These are phyloP conservation scores for Halictus quadricinctus DNA, from an alignment of 2,888 invertebrate species.

Conservation along the genomic window DNA sequence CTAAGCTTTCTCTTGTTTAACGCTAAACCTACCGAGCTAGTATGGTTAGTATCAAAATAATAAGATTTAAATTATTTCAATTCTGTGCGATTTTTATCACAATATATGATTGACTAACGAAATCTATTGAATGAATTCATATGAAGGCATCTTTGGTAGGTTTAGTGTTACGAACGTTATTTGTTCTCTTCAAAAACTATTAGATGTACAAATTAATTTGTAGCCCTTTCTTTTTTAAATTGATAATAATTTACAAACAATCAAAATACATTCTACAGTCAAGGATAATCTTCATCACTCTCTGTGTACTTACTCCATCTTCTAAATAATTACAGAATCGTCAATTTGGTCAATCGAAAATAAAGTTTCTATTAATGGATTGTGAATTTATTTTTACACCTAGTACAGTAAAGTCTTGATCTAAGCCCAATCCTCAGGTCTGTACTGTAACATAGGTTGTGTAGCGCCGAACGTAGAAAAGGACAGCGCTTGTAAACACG, in stretches of 20 bases:
- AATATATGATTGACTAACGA: background rate
- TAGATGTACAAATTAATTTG: background rate
- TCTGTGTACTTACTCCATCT: background rate
- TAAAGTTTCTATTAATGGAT: background rate
- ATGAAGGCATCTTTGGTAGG: background rate
- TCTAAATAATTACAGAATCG: background rate
- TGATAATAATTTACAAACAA: background rate
- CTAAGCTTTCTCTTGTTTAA: background rate
- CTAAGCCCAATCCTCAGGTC: no score
- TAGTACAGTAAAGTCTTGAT: no score
- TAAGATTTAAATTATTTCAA: background rate
- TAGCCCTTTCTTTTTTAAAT: background rate
- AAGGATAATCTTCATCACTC: no score
- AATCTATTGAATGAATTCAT: no score
- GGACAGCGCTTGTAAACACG: no score
- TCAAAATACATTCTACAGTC: background rate
- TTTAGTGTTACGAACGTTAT: background rate
- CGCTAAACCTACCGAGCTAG: background rate
- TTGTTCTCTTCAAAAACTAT: background rate
- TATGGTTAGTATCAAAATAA: background rate
- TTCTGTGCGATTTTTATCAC: background rate
- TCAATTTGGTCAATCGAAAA: background rate
- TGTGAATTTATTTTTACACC: background rate
- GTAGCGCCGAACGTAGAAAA: no score
- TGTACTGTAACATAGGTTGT: no score